A percentile compares a stretch with the other conserved stretches of the same genome.
These are phyloP conservation scores for Diarsia rubi DNA, from an alignment of 2,888 invertebrate species.

Conservation along the genomic window DNA sequence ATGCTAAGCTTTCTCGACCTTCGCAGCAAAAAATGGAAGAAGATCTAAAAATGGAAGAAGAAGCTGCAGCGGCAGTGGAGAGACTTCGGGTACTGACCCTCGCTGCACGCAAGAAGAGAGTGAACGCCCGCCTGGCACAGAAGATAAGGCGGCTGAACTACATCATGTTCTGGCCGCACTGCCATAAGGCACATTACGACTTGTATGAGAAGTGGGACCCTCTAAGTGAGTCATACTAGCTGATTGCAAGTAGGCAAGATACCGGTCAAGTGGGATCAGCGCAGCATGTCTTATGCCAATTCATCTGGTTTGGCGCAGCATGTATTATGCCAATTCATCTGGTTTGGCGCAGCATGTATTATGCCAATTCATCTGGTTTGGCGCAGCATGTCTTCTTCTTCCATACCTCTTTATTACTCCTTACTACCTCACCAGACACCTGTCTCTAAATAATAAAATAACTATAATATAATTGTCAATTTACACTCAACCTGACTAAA, in stretches of 20 bases:
- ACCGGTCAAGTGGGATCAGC: not conserved
- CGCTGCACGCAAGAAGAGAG: slow-evolving; percentile 83
- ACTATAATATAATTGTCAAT: too few relatives aligned
- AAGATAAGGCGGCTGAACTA: slow-evolving; percentile 76
- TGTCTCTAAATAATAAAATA: too few relatives aligned
- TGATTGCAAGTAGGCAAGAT: not conserved
- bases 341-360: too few relatives aligned
- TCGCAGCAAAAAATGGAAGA: slow-evolving; percentile 77
- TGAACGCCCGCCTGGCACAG: slow-evolving; percentile 77
- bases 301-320: too few relatives aligned
- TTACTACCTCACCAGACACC: too few relatives aligned
- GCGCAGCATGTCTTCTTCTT: too few relatives aligned
- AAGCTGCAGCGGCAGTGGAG: slow-evolving; percentile 74
- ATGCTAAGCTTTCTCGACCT: too few relatives aligned
- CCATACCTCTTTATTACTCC: too few relatives aligned
- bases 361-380: too few relatives aligned
- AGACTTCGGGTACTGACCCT: slow-evolving; percentile 79
- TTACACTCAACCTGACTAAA: too few relatives aligned
- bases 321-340: too few relatives aligned
- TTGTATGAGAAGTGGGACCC: slow-evolving; percentile 87
- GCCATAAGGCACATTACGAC: slow-evolving; percentile 85
- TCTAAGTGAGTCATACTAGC: slow-evolving; percentile 74
- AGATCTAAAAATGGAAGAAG: slow-evolving; percentile 75
- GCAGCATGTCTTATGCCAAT: too few relatives aligned
- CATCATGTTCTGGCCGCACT: slow-evolving; percentile 87